Conservation (phyloP, 2,888 invertebrate genomes). For the Drosophila infuscata region DNA sequence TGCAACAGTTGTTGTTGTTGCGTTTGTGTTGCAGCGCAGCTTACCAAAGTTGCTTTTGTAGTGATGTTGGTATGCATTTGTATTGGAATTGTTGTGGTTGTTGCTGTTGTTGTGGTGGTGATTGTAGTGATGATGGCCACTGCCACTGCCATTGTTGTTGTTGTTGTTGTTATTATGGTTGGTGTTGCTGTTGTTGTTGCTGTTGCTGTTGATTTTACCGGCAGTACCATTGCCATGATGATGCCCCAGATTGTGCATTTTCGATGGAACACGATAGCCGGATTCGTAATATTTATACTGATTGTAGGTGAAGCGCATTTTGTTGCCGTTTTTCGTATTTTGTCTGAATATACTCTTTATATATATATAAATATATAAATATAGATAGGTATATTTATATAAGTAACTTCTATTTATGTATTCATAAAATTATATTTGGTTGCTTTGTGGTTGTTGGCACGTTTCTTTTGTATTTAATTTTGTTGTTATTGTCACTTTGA, state of each 20-base stretch:
- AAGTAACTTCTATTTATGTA: constrained; percentile 25
- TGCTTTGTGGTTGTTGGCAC: constrained; percentile 35
- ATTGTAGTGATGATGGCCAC: constrained; percentile 33
- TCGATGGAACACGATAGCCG: constrained; percentile 84
- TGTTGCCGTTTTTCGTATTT: constrained; percentile 32
- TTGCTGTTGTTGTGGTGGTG: constrained; percentile 27
- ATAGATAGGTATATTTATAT: constrained; percentile 4
- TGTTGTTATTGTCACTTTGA: constrained; percentile 14
- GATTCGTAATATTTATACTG: constrained; percentile 84
- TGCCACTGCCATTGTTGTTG: constrained; percentile 20
- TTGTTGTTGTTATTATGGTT: constrained; percentile 26
- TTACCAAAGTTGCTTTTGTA: constrained; percentile 84
- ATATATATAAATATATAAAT: constrained; percentile 11
- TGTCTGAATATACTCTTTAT: constrained; percentile 1
- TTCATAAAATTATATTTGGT: constrained; percentile 39
- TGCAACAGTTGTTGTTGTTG: constrained; percentile 20
- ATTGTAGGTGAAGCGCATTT: constrained; percentile 85
- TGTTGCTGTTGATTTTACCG: constrained; percentile 24
- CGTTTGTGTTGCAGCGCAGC: constrained; percentile 30
- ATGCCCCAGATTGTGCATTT: constrained; percentile 80
- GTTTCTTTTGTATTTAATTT: constrained; percentile 12
- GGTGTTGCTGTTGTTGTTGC: constrained; percentile 22
- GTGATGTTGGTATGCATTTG: constrained; percentile 75
- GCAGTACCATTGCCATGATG: constrained; percentile 38
- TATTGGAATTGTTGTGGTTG: constrained; percentile 50